Conservation (phyloP, 2,888 invertebrate genomes). For the Eupithecia abbreviata region DNA sequence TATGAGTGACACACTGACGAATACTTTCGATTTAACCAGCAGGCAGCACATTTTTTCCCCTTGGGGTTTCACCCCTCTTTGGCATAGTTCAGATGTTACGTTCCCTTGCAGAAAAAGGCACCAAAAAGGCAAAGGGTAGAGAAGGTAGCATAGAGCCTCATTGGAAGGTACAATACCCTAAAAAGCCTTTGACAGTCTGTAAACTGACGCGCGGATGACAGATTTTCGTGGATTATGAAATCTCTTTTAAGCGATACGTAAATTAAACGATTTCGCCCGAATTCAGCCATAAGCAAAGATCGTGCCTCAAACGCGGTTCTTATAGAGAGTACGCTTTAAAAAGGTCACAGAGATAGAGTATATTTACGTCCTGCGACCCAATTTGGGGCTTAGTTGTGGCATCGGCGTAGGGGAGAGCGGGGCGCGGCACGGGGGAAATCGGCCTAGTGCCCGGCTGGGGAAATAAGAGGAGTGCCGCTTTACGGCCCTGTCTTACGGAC, state of each 20-base stretch:
- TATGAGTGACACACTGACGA: no score
- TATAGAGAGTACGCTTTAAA: slow-evolving; percentile 36
- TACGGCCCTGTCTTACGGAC: background rate
- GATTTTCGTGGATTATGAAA: background rate
- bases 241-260: background rate
- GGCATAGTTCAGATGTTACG: no score
- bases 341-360: slow-evolving; percentile 38
- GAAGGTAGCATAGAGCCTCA: background rate
- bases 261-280: background rate
- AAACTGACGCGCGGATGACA: background rate
- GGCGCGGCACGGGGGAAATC: background rate
- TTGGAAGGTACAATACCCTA: background rate
- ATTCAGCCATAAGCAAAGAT: background rate
- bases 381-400: slow-evolving; percentile 37
- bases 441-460: slow-evolving; percentile 4
- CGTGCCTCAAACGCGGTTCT: slow-evolving; percentile 25
- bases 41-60: no score
- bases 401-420: background rate
- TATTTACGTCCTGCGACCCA: slow-evolving; percentile 42
- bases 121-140: no score
- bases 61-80: no score
- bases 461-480: slow-evolving; percentile 12
- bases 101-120: no score
- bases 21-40: no score
- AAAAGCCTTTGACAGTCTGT: background rate